phyloP scores from a whole-genome alignment of 2,797 vertebrate genomes.

The Taenioides sp. region DNA sequence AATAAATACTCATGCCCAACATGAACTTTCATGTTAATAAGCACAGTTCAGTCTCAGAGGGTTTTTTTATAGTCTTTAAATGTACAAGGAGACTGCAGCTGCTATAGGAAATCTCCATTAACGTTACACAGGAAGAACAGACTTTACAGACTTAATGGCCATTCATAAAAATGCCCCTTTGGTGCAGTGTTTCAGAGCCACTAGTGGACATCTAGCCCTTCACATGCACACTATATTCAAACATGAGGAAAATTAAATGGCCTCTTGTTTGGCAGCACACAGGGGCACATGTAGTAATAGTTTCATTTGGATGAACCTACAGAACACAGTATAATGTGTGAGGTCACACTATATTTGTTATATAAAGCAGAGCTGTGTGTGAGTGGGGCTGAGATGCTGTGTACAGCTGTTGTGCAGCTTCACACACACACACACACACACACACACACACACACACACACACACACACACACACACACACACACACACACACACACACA shows the following conservation, averaged over 20 bases:
- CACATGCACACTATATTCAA: neutral
- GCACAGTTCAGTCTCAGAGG: conserved; percentile 40
- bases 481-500: conserved; percentile 17
- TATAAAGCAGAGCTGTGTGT: conserved; percentile 10
- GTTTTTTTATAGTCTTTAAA: conserved; percentile 38
- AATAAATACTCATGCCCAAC: conserved; percentile 37
- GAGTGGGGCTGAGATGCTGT: conserved; percentile 22
- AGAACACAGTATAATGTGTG: neutral
- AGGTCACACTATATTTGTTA: conserved; percentile 1
- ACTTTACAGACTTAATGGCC: conserved; percentile 11
- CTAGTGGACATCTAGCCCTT: neutral
- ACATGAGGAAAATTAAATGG: neutral
- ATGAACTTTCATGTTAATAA: conserved; percentile 54
- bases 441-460: conserved; percentile 16
- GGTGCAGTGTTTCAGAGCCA: neutral
- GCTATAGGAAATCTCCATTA: conserved; percentile 59
- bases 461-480: conserved; percentile 16
- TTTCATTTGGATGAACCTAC: neutral
- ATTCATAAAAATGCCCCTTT: neutral
- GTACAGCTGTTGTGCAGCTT: conserved; percentile 43
- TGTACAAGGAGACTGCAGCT: conserved; percentile 49
- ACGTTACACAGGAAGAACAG: conserved; percentile 27
- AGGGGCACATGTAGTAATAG: neutral
- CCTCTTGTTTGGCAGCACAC: neutral
- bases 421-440: conserved; percentile 22